phyloP scores from a whole-genome alignment of 2,113 vertebrate genomes.

The Chitala chitala region DNA sequence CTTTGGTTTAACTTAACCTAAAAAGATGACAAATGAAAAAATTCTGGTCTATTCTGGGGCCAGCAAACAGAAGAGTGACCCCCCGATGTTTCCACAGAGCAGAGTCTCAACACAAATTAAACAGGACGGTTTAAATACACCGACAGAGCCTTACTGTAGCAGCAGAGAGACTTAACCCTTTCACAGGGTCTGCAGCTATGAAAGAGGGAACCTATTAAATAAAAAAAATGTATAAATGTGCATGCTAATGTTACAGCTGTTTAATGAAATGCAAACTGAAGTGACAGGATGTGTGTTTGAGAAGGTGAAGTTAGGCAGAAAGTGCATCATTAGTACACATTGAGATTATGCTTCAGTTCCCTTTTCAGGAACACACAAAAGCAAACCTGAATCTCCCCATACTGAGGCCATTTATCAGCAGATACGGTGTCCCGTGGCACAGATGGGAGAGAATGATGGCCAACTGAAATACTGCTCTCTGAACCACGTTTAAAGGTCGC shows the following conservation, averaged over 20 bases:
- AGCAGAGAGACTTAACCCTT: not conserved
- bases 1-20: too few species aligned
- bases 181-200: not conserved
- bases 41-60: too few species aligned
- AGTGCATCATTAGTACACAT: not conserved
- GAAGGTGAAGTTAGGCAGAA: not conserved
- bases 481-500: not conserved
- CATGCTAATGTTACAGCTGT: not conserved
- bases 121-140: not conserved
- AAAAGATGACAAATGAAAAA: too few species aligned
- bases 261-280: constrained; percentile 11
- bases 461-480: constrained; percentile 4
- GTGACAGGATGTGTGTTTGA: not conserved
- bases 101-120: not conserved
- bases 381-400: not conserved
- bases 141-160: not conserved
- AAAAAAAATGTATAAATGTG: not conserved
- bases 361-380: not conserved
- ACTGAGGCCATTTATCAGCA: not conserved
- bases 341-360: not conserved
- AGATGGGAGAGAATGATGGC: not conserved
- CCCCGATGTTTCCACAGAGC: not conserved
- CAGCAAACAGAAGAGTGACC: not conserved
- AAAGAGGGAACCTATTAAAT: not conserved
- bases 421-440: not conserved